Evolutionary conservation across 1,140 invertebrate genomes (phyloP), one percentile per base, ranked within the genome.

Genomic region (Geopemphigus sp.): DNA sequence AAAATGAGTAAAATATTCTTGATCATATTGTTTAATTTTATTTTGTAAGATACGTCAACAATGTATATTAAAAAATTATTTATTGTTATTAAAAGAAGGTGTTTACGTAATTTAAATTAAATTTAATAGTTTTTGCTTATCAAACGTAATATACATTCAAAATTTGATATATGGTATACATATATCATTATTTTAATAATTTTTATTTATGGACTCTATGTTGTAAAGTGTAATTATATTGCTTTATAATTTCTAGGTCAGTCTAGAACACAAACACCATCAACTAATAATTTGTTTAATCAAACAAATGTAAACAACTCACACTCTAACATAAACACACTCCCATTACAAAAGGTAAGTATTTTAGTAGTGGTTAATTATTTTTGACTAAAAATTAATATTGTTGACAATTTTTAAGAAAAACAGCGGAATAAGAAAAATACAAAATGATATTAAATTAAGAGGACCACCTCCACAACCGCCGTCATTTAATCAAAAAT

Each of bases 391-490:
- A 4, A 39, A 39, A 39, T 39, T 39, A 39, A 4, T 39, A 39
- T 39, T 39, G 32, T 4, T 39, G 22, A 15, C 59, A 5, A 39
- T 39, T 39, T 54, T 64, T 63, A 45, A 81, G 68, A 83, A 82
- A 82, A 72, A 76, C 22, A 80, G 82, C 47, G 45, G 56, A 17
- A 76, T 64, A 80, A 81, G 82, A 70, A 82, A 81, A 56, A 82
- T 80, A 15, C 78, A 80, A 56, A 80, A 72, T 10, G 83, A 84
- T 78, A 80, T 81, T 4, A 83, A 82, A 32, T 87, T 86, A 82
- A 84, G 88, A 81, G 88, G 88, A 19, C 88, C 88, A 57, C 88
- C 88, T 57, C 88, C 88, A 5, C 84, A 88, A 22, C 88, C 88
- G 50, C 88, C 88, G 73, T 85, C 87, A 80, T 85, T 86, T 29